Percentiles rank a stretch among this genome's conserved stretches.
phyloP scores from a whole-genome alignment of 2,113 vertebrate genomes.

The Gadus chalcogrammus region DNA sequence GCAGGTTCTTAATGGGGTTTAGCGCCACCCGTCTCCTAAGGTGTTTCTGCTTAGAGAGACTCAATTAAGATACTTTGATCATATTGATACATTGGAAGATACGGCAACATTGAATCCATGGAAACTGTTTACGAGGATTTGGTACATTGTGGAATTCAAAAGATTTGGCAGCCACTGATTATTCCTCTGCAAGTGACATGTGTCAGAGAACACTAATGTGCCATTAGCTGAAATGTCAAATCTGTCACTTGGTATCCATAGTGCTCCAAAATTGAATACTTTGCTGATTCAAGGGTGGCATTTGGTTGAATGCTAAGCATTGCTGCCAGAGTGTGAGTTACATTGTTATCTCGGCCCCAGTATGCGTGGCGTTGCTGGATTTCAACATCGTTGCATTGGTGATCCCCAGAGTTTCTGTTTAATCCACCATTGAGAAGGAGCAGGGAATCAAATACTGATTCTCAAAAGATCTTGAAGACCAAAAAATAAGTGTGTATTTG shows the following conservation, averaged over 20 bases:
- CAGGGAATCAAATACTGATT: too few relatives aligned
- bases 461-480: too few relatives aligned
- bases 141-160: not conserved
- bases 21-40: conserved; percentile 17
- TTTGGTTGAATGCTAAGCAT: not conserved
- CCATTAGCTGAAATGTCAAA: conserved; percentile 9
- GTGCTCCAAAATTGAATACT: not conserved
- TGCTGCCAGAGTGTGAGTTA: not conserved
- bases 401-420: too few relatives aligned
- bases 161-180: not conserved
- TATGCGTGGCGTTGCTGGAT: not conserved
- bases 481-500: too few relatives aligned
- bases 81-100: too few relatives aligned
- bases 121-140: not conserved
- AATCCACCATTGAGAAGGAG: too few relatives aligned
- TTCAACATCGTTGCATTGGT: not conserved
- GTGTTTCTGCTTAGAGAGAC: conserved; percentile 16
- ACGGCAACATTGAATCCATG: too few relatives aligned
- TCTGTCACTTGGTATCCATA: not conserved
- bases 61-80: not conserved
- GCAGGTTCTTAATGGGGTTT: conserved; percentile 8
- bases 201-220: not conserved
- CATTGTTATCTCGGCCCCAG: not conserved
- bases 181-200: not conserved
- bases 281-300: not conserved